Base-by-base conservation (phyloP, 2,797 vertebrate genomes). In the Trachurus trachurus region DNA sequence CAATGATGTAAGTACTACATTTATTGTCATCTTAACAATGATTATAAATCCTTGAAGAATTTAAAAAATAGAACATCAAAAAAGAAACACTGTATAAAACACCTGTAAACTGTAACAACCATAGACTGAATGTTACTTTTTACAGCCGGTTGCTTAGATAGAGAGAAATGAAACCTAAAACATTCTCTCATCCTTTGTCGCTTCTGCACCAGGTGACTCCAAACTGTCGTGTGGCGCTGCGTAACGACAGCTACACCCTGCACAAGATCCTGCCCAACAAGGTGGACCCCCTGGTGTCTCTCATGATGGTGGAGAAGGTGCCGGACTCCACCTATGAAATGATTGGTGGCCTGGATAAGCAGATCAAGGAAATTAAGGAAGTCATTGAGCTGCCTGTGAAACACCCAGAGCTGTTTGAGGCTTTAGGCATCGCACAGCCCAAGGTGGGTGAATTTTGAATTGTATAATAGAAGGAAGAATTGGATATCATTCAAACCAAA, bases 261-360 rank as follows among this genome's bases (percentile, higher is more conserved):
- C 98, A 99, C 94, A 99, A 99, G 95, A 99, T 99, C 92, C 92
- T 99, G 39, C 98, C 98, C 78, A 99, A 99, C 92, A 99, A 99
- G 85, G 98, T 99, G 85, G 98, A 99, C 75, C 98, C 98, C 0
- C 94, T 99, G 0, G 98, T 99, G 9, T 99, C 98, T 0, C 94
- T 99, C 31, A 99, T 99, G 98, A 99, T 99, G 98, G 98, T 99
- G 86, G 98, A 99, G 90, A 99, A 99, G 76, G 98, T 99, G 19
- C 98, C 98, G 0, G 98, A 99, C 84, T 99, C 98, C 29, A 99
- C 98, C 3, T 99, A 99, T 0, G 98, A 99, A 94, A 99, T 99
- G 98, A 99, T 99, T 0, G 98, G 98, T 0, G 98, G 98, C 2
- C 94, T 99, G 83, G 98, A 99, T 88, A 99, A 99, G 84, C 98